Base-by-base conservation (phyloP, 2,888 invertebrate species). In the Neria commutata region DNA sequence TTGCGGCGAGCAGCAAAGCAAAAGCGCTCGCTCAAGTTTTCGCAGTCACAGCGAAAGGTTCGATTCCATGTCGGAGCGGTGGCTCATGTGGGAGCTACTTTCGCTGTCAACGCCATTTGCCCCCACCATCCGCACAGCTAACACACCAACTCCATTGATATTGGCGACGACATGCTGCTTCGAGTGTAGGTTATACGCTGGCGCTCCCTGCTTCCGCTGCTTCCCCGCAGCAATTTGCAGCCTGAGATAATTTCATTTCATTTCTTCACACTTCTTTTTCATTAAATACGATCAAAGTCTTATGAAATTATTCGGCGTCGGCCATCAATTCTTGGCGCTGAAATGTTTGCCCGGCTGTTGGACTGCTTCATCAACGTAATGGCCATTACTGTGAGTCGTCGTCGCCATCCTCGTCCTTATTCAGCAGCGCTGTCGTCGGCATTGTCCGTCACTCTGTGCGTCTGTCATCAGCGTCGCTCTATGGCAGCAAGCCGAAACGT, bases 141-240 rank as follows among this genome's bases (percentile, higher is more conserved):
- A 16, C 48, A 21, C 24, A 23, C 21, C 24, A 40, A 19, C 25
- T 6, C 5, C 24, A 11, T 10, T 53, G 25, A 19, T 42, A n/a
- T n/a, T n/a, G n/a, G n/a, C n/a, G n/a, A n/a, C n/a, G n/a, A n/a
- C n/a, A n/a, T n/a, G n/a, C n/a, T 14, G 42, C 4, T 21, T 16
- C 37, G 23, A 25, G 10, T 24, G 37, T 6, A 11, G 24, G 54
- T 4, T 29, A 23, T n/a, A 24, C 19, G 26, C 17, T 25, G 19
- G 21, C 50, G 42, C 24, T 45, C 45, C 42, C 56, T 45, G 40
- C 21, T 26, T 42, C 49, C n/a, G 21, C 40, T n/a, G n/a, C n/a
- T n/a, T 51, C 24, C 37, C 51, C 33, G 49, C 42, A 49, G 45
- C 45, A 54, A 54, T 54, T 54, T 54, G 34, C 42, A 29, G 40